These are phyloP conservation scores for Corythornis cristatus DNA, from an alignment of 2,113 vertebrate species.

Conservation along the genomic window DNA sequence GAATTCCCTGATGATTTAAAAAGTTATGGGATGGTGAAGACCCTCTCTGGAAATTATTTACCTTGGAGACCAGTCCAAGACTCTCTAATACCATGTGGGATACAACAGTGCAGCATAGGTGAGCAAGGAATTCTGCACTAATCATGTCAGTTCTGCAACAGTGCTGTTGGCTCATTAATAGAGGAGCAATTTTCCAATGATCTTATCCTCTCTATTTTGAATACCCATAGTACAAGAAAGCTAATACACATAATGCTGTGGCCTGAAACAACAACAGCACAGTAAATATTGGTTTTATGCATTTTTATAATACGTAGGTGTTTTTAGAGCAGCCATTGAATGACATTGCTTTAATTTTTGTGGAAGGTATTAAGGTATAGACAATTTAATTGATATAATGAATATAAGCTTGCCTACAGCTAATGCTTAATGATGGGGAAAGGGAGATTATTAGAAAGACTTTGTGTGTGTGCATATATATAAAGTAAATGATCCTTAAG, in stretches of 20 bases:
- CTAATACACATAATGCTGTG: neutral
- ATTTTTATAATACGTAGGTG: neutral
- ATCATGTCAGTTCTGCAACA: neutral
- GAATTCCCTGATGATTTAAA: neutral
- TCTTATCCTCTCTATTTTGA: neutral
- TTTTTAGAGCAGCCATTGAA: neutral
- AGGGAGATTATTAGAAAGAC: neutral
- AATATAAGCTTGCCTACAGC: neutral
- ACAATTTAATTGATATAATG: neutral
- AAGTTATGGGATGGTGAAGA: neutral
- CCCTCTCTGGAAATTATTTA: neutral
- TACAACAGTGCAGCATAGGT: neutral
- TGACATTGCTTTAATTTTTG: conserved; percentile 3
- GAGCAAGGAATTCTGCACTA: neutral
- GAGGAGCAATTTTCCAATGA: neutral
- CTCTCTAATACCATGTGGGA: neutral
- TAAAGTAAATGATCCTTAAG: neutral
- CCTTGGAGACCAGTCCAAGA: neutral
- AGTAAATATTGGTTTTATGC: neutral
- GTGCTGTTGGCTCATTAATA: neutral
- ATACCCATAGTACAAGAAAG: neutral
- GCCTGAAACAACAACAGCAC: neutral
- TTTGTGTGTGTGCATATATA: neutral
- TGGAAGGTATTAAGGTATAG: neutral
- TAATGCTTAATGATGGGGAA: neutral